Conservation (phyloP, 2,888 invertebrate genomes). For the Cataglyphis livida region DNA sequence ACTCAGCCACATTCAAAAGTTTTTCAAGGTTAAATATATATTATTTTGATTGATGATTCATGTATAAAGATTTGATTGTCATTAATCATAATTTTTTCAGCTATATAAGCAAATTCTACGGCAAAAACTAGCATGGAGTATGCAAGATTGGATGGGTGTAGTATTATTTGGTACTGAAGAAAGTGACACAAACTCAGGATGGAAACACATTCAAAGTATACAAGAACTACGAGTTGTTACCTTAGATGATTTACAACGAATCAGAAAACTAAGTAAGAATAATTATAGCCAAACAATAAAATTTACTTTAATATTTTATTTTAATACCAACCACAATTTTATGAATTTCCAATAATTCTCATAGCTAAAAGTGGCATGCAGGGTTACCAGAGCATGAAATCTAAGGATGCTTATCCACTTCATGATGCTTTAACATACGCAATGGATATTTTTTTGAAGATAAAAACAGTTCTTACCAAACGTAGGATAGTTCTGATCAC, state of each 20-base stretch:
- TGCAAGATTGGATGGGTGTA: conserved; percentile 75
- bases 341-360: conserved; percentile 10
- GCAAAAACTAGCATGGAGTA: conserved; percentile 73
- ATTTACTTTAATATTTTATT: neutral
- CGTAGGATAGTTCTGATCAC: conserved; percentile 72
- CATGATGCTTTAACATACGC: conserved; percentile 71
- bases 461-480: conserved; percentile 64
- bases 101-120: conserved; percentile 68
- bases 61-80: neutral
- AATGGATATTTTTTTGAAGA: conserved; percentile 54
- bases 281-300: neutral
- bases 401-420: conserved; percentile 64
- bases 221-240: conserved; percentile 65
- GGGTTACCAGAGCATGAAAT: conserved; percentile 43
- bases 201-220: conserved; percentile 65
- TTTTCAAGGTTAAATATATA: conserved; percentile 66
- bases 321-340: neutral
- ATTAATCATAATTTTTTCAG: conserved; percentile 37
- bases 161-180: conserved; percentile 70
- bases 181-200: conserved; percentile 60
- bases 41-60: neutral
- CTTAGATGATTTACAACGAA: conserved; percentile 50
- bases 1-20: conserved; percentile 67
- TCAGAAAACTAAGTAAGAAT: conserved; percentile 66
- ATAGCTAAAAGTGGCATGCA: conserved; percentile 52